Conservation (phyloP, 1,140 invertebrate species). For the Trissolcus basalis region DNA sequence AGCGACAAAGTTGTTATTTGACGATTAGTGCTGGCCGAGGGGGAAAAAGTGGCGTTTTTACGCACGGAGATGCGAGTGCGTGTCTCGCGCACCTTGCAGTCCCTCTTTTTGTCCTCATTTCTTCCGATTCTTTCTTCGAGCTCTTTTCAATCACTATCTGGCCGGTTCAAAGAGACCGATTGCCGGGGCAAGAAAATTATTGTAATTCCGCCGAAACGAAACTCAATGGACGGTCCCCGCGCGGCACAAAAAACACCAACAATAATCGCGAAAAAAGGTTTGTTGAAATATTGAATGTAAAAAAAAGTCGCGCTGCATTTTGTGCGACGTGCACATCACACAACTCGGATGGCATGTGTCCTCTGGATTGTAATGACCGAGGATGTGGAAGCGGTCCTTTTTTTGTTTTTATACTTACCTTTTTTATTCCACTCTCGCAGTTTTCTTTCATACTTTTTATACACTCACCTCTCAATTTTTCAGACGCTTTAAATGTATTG, state of each 20-base stretch:
- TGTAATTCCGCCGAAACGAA: conserved; percentile 40
- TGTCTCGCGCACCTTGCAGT: conserved; percentile 24
- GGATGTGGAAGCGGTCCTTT: too few relatives aligned
- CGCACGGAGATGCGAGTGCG: conserved; percentile 46
- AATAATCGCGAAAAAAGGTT: conserved; percentile 33
- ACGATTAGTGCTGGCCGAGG: conserved; percentile 40
- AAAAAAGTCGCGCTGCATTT: neutral
- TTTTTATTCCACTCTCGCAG: too few relatives aligned
- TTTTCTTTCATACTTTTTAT: too few relatives aligned
- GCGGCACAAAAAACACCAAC: conserved; percentile 20
- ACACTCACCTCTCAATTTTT: too few relatives aligned
- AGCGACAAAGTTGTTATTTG: conserved; percentile 57
- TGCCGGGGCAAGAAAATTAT: conserved; percentile 45
- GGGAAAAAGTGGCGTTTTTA: conserved; percentile 9
- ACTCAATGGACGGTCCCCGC: conserved; percentile 42
- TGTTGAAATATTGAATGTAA: neutral
- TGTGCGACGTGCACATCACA: neutral
- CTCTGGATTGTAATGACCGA: too few relatives aligned
- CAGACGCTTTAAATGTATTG: too few relatives aligned
- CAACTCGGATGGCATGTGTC: neutral
- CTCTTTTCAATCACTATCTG: conserved; percentile 58
- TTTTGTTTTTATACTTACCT: too few relatives aligned
- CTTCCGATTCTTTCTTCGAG: conserved; percentile 46
- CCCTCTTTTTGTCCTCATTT: conserved; percentile 28
- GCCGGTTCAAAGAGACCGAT: conserved; percentile 54